These are phyloP conservation scores for Sympetrum striolatum DNA, from an alignment of 2,888 invertebrate genomes.

Conservation along the genomic window DNA sequence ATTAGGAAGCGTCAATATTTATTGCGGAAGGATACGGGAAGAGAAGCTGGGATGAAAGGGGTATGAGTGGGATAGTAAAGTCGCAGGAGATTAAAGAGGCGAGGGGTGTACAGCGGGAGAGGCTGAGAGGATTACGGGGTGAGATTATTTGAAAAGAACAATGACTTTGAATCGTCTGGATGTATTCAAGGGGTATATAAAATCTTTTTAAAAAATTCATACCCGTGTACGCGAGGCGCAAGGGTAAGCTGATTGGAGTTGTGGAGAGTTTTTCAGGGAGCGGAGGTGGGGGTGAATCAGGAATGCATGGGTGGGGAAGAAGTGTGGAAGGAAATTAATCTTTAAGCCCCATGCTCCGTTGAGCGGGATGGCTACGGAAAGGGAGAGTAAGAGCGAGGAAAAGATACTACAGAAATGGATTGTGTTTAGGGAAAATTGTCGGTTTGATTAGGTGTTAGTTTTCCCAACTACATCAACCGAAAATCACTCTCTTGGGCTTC, in stretches of 20 bases:
- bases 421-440: too few species aligned
- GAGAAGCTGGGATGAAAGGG: neutral
- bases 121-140: neutral
- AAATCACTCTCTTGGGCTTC: too few species aligned
- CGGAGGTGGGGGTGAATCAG: neutral
- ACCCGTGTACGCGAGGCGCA: neutral
- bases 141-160: neutral
- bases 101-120: neutral
- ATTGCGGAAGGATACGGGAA: conserved; percentile 33
- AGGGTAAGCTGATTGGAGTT: neutral
- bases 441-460: too few species aligned
- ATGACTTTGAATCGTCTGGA: neutral
- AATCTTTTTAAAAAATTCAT: too few species aligned
- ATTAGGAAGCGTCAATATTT: conserved; percentile 41
- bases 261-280: neutral
- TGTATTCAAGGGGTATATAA: neutral
- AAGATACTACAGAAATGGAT: too few species aligned
- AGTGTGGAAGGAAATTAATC: neutral
- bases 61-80: neutral
- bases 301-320: neutral
- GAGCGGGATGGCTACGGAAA: too few species aligned
- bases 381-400: too few species aligned
- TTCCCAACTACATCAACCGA: too few species aligned
- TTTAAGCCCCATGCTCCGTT: too few species aligned
- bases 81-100: too few species aligned